Evolutionary conservation across 2,888 invertebrate species (phyloP).

Genomic region (Bembecia ichneumoniformis): DNA sequence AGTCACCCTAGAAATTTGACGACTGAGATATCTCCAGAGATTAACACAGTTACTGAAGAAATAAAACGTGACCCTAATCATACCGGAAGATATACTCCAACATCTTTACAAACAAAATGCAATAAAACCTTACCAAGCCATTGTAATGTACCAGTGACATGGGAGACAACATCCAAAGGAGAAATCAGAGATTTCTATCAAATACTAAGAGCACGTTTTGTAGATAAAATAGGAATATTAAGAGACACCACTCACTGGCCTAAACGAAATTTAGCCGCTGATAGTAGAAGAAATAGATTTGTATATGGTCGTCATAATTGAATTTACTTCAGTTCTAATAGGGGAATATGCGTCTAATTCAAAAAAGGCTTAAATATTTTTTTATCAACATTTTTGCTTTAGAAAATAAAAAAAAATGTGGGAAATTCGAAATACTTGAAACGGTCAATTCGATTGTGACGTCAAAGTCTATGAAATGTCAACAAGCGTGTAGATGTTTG

Average conservation of each 20-base stretch:
- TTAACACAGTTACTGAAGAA: background rate
- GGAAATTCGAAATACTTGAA: no score
- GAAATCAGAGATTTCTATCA: slow-evolving; percentile 52
- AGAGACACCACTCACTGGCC: slow-evolving; percentile 39
- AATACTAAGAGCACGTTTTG: slow-evolving; percentile 38
- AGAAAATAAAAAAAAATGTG: no score
- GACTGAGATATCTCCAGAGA: background rate
- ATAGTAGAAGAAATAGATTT: slow-evolving; percentile 16
- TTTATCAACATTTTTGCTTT: no score
- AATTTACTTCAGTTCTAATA: no score
- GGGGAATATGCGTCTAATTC: no score
- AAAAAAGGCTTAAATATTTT: no score
- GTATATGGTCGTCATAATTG: slow-evolving; percentile 20
- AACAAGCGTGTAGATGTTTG: no score
- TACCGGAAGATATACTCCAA: background rate
- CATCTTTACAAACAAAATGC: slow-evolving; percentile 1
- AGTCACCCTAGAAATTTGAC: slow-evolving; percentile 1
- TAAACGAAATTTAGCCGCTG: background rate
- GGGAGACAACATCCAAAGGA: slow-evolving; percentile 49
- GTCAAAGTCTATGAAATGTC: no score
- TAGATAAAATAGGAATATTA: slow-evolving; percentile 28
- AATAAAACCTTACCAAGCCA: slow-evolving; percentile 5
- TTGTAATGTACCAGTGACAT: slow-evolving; percentile 39
- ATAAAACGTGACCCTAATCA: background rate
- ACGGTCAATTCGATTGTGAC: no score